Conservation (phyloP, 2,797 vertebrate species). For the Sphenopsis melanotis region DNA sequence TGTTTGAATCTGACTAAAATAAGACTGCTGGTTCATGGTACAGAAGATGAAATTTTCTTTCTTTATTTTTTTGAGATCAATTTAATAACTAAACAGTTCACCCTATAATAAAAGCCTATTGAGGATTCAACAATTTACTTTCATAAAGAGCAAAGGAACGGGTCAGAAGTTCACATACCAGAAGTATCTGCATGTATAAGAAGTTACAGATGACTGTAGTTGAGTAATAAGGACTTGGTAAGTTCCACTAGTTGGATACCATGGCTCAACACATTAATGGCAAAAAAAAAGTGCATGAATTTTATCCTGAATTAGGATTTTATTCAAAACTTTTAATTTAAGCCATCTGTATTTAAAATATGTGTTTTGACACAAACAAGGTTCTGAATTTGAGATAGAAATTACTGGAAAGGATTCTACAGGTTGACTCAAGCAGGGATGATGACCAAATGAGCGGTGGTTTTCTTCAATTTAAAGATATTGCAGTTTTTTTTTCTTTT, state of each 20-base stretch:
- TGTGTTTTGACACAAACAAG: neutral
- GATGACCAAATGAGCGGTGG: neutral
- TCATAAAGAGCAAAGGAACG: neutral
- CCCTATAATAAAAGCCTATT: neutral
- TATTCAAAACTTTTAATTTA: neutral
- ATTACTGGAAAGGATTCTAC: neutral
- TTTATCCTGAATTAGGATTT: neutral
- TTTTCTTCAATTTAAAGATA: neutral
- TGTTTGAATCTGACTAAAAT: neutral
- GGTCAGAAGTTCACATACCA: neutral
- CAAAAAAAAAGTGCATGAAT: neutral
- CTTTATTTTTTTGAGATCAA: neutral
- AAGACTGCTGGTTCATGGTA: neutral
- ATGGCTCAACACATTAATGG: neutral
- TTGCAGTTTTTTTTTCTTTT: neutral
- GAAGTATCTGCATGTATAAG: neutral
- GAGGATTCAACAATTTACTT: neutral
- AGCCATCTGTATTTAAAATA: neutral
- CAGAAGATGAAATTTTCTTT: neutral
- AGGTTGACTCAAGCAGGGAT: neutral
- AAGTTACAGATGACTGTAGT: neutral
- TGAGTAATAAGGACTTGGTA: neutral
- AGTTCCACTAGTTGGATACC: neutral
- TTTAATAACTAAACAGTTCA: neutral
- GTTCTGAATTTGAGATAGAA: neutral